Evolutionary conservation across 2,888 invertebrate genomes (phyloP).

Genomic region (Ichneumoninae sp.): DNA sequence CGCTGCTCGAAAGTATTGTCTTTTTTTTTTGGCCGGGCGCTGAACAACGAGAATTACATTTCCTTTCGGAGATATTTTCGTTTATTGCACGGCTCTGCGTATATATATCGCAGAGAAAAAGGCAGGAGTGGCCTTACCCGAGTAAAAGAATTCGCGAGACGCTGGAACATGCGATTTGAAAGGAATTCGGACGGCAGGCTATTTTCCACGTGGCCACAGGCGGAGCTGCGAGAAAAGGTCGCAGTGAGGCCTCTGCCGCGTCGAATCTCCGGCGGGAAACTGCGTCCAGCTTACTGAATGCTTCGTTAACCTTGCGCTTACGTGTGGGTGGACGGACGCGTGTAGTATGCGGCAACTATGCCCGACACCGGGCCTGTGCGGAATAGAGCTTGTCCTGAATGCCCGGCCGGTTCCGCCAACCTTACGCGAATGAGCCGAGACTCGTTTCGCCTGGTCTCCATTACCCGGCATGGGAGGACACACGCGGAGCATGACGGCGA

Average conservation of each 20-base stretch:
- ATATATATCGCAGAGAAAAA: not conserved
- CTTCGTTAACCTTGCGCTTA: constrained; percentile 62
- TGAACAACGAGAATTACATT: not conserved
- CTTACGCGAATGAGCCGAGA: constrained; percentile 31
- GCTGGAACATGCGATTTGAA: constrained; percentile 19
- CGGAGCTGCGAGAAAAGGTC: constrained; percentile 34
- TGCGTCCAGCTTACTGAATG: constrained; percentile 51
- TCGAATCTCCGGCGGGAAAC: constrained; percentile 49
- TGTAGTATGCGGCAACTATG: constrained; percentile 16
- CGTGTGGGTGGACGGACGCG: constrained; percentile 54
- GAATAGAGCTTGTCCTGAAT: constrained; percentile 24
- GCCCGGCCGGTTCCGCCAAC: constrained; percentile 35
- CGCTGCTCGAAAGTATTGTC: not conserved
- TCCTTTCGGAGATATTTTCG: not conserved
- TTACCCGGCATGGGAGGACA: constrained; percentile 9
- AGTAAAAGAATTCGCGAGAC: not conserved
- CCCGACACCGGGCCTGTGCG: not conserved
- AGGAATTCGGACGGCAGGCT: constrained; percentile 33
- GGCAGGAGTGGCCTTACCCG: constrained; percentile 3
- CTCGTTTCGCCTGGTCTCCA: constrained; percentile 19
- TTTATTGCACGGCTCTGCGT: not conserved
- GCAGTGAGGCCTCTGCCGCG: constrained; percentile 9
- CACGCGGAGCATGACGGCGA: constrained; percentile 2
- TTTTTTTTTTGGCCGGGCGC: not conserved
- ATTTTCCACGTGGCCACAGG: constrained; percentile 46